phyloP scores from a whole-genome alignment of 2,113 vertebrate species.

The Gallinago jamesoni region DNA sequence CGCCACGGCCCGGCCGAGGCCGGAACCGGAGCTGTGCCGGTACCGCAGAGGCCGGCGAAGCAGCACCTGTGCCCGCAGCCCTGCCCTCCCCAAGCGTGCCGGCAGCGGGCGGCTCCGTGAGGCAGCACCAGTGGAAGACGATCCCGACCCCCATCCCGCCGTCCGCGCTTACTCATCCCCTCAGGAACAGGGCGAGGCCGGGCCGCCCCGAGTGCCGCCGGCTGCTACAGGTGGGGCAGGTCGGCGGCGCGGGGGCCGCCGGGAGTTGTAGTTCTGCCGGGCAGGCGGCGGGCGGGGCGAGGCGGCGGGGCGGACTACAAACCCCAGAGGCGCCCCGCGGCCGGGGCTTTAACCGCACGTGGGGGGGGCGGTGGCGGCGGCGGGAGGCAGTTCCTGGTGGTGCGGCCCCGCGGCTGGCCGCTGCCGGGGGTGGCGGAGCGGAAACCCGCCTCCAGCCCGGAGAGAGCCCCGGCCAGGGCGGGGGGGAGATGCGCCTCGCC shows the following conservation, averaged over 20 bases:
- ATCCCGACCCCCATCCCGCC: too few species aligned
- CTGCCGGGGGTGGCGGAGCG: background rate
- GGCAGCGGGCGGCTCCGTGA: too few species aligned
- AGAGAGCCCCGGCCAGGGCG: background rate
- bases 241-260: background rate
- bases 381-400: slow-evolving; percentile 14
- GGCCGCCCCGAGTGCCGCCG: background rate
- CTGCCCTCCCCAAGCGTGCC: background rate
- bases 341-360: background rate
- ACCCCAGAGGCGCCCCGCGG: background rate
- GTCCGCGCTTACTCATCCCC: background rate
- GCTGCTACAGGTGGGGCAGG: background rate
- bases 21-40: background rate
- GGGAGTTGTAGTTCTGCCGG: background rate
- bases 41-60: background rate
- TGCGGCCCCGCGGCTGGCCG: background rate
- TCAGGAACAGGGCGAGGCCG: background rate
- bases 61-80: background rate
- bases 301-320: background rate
- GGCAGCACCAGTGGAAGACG: background rate
- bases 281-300: fast-evolving
- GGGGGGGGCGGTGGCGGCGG: background rate
- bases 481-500: background rate
- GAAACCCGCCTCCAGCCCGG: background rate
- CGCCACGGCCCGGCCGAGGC: fast-evolving